A percentile compares a stretch with the other conserved stretches of the same genome.
These are phyloP conservation scores for Penaeus japonicus DNA, from an alignment of 1,140 invertebrate species.

Conservation along the genomic window DNA sequence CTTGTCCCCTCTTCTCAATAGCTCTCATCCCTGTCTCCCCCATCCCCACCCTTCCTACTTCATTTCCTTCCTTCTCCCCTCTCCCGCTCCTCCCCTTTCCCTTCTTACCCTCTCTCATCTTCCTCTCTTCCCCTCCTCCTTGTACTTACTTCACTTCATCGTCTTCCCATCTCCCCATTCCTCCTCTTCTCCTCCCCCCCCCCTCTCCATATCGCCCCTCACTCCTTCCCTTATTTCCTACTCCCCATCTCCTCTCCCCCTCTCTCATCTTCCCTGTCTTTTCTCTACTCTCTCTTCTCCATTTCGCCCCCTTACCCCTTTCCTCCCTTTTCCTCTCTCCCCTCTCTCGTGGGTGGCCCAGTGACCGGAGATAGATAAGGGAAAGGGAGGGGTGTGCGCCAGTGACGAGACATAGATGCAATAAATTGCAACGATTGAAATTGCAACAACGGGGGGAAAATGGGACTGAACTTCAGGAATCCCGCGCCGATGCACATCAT, in stretches of 20 bases:
- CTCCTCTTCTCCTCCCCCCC: not conserved
- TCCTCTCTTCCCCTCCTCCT: not conserved
- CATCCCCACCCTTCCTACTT: not conserved
- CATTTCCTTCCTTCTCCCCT: not conserved
- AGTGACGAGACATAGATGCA: too few species aligned
- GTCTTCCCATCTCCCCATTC: not conserved
- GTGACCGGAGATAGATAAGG: too few species aligned
- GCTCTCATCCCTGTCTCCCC: not conserved
- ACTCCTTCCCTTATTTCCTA: not conserved
- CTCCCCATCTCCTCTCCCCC: not conserved
- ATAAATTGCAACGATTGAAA: too few species aligned
- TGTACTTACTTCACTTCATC: not conserved
- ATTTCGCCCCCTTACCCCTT: not conserved
- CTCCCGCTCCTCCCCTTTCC: not conserved
- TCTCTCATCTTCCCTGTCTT: conserved; percentile 6
- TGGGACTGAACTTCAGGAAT: too few species aligned
- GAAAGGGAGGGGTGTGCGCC: too few species aligned
- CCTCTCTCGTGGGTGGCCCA: not conserved
- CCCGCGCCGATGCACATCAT: too few species aligned
- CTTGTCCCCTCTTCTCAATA: not conserved
- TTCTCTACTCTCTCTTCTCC: conserved; percentile 4
- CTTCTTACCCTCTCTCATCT: not conserved
- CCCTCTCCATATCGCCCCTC: not conserved
- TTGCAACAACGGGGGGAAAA: too few species aligned
- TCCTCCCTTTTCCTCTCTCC: not conserved